Evolutionary conservation across 1,140 invertebrate genomes (phyloP).

Genomic region (Helicorthomorpha holstii): DNA sequence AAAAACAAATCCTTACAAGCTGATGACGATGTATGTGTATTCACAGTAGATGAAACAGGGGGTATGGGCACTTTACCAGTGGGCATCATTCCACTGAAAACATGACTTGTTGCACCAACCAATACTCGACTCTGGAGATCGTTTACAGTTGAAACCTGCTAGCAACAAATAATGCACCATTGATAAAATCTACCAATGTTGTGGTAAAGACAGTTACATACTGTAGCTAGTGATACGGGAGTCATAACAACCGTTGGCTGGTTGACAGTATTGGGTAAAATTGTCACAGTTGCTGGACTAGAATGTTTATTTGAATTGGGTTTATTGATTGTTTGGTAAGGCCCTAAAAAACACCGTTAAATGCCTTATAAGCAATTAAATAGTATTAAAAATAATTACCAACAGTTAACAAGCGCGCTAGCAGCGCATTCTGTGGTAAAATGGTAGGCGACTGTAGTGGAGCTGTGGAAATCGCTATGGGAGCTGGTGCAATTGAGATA

Average conservation of each 20-base stretch:
- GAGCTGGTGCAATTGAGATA: background rate
- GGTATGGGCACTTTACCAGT: background rate
- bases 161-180: background rate
- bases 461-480: slow-evolving; percentile 7
- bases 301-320: background rate
- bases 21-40: background rate
- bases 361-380: background rate
- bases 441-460: background rate
- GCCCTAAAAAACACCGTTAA: background rate
- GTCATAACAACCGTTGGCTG: slow-evolving; percentile 13
- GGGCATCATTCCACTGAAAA: background rate
- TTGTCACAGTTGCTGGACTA: slow-evolving; percentile 5
- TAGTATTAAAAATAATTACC: slow-evolving; percentile 13
- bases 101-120: slow-evolving; percentile 12
- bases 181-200: background rate
- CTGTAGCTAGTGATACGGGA: slow-evolving; percentile 10
- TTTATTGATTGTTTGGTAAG: background rate
- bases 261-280: slow-evolving; percentile 5
- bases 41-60: background rate
- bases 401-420: slow-evolving; percentile 42
- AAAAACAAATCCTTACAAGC: background rate
- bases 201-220: background rate
- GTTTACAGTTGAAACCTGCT: slow-evolving; percentile 8
- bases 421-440: slow-evolving; percentile 33
- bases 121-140: slow-evolving; percentile 18